Evolutionary conservation across 2,113 vertebrate genomes (phyloP), one percentile per base, ranked within the genome.

Genomic region (Cynoglossus semilaevis): DNA sequence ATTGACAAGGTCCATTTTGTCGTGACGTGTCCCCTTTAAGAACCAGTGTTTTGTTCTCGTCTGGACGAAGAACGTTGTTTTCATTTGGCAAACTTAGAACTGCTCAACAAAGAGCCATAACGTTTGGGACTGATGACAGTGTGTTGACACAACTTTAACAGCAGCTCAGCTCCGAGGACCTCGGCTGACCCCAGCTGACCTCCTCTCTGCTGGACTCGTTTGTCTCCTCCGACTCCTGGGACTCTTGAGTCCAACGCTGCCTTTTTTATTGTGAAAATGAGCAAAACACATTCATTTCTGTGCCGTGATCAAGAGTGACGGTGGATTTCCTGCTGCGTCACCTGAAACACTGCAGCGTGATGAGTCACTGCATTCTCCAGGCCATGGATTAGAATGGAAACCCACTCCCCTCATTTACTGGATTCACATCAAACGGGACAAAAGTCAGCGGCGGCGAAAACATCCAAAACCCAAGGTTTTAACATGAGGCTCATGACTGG

Each of bases 281-380:
- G 14, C 15, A 22, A 43, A 66, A 61, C 35, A 22, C 4, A n/a
- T 15, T 35, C 35, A 4, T 63, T 77, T 54, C 63, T 36, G 49
- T 40, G 15, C 51, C 52, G 40, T 56, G 44, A 78, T 77, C 71
- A 67, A 51, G 46, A 36, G 8, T 63, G 55, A 64, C 15, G 45
- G 50, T 49, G 66, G 64, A 72, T 67, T 77, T 76, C 69, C 72
- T 70, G 76, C 79, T 76, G 76, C 86, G 58, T 87, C 81, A 85
- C 77, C 71, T 75, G 70, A 72, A 79, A 43, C 42, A 14, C 50
- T 63, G 54, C 49, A 68, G 67, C 62, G 35, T 66, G 70, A 77
- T 83, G 90, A 86, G 62, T 85, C 80, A 81, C 40, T 48, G 63
- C 77, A 82, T 85, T 84, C 61, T 58, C 63, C 16, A 52, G 69